Evolutionary conservation across 1,140 invertebrate genomes (phyloP), one percentile per base, ranked within the genome.

Genomic region (Goniozus legneri): DNA sequence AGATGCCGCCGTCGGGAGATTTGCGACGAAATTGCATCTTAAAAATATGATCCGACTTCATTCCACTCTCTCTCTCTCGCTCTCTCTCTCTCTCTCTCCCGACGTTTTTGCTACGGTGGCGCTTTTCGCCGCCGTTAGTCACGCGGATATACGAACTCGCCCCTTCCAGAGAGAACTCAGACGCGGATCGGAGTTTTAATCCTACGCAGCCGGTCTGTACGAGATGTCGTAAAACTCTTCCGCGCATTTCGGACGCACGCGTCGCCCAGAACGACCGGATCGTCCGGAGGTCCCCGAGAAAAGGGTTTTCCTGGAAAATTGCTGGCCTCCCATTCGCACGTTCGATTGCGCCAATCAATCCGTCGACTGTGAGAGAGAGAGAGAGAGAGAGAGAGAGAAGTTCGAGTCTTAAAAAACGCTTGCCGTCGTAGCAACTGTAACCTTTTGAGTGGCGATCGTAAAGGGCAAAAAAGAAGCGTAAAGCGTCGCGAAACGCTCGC

Each of bases 31-130:
- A 70, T 69, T 69, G 64, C 66, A 65, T 70, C 65, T 69, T 66
- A 68, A 71, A 71, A 70, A 71, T 71, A 70, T 64, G 62, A 70
- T 70, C 60, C 60, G 53, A 63, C 63, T 67, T 67, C 54, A 61
- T 69, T 65, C 37, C 33, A 34, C 41, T 18, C 27, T 12, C 8
- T 35, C 34, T 24, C 21, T n/a, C 19, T 31, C 8, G 12, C 35
- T 13, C 3, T 12, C 27, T 22, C 36, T 12, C 14, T 19, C 15
- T 14, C 27, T 13, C 24, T 12, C 41, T 14, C 27, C 6, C 12
- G 8, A n/a, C n/a, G n/a, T n/a, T n/a, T n/a, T n/a, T n/a, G n/a
- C n/a, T n/a, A n/a, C n/a, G n/a, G n/a, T n/a, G n/a, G n/a, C n/a
- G n/a, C n/a, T n/a, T n/a, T n/a, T n/a, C n/a, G n/a, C n/a, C n/a